Percentiles rank a stretch among this genome's conserved stretches.
These are phyloP conservation scores for Cryptosula pallasiana DNA, from an alignment of 2,888 invertebrate species.

Conservation along the genomic window DNA sequence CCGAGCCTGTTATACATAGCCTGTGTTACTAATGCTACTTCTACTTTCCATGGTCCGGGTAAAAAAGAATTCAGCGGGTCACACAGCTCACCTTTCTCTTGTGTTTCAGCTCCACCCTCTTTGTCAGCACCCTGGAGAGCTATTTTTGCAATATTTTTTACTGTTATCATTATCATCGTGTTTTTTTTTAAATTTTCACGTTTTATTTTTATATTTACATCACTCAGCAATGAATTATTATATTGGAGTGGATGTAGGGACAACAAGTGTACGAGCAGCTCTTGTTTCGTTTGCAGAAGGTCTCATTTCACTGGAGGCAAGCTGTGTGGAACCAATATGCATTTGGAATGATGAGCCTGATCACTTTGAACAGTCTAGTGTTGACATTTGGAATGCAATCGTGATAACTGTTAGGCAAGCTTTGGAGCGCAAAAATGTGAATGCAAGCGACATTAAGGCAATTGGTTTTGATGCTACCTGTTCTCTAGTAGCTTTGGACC, in stretches of 20 bases:
- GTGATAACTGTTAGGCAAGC: conserved; percentile 69
- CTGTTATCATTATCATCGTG: too few relatives aligned
- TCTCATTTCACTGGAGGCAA: conserved; percentile 51
- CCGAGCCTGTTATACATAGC: too few relatives aligned
- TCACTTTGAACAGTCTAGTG: conserved; percentile 84
- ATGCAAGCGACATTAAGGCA: conserved; percentile 55
- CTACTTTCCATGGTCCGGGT: too few relatives aligned
- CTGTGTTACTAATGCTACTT: too few relatives aligned
- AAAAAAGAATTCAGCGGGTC: too few relatives aligned
- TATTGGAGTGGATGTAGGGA: conserved; percentile 80
- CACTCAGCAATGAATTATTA: conserved; percentile 30
- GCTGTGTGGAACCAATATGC: conserved; percentile 62
- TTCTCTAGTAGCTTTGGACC: conserved; percentile 76
- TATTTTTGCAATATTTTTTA: too few relatives aligned
- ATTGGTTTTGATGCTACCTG: conserved; percentile 95
- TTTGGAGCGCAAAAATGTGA: background rate
- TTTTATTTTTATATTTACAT: too few relatives aligned
- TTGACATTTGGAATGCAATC: conserved; percentile 78
- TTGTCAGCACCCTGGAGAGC: too few relatives aligned
- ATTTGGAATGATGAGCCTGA: conserved; percentile 73
- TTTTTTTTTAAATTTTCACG: too few relatives aligned
- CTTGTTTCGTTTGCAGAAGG: conserved; percentile 60
- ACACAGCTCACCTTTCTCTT: too few relatives aligned
- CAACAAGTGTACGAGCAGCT: conserved; percentile 81
- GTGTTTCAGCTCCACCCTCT: too few relatives aligned